Evolutionary conservation across 2,797 vertebrate species (phyloP).

Genomic region (Zenarchopterus dispar): DNA sequence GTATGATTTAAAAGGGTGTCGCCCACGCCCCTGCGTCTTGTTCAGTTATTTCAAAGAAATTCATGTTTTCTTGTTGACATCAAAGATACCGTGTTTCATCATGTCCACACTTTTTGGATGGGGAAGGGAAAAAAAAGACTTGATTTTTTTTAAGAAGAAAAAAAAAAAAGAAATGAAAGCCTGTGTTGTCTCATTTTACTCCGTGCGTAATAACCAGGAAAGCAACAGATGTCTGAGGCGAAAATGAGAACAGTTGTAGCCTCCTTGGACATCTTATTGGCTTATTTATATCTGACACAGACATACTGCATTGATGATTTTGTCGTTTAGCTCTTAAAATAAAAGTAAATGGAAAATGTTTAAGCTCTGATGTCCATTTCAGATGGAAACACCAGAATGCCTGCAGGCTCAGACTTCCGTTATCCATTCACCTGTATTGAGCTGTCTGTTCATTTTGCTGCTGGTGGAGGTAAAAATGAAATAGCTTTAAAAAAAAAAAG

Average conservation of each 20-base stretch:
- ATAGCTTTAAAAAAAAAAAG: background rate
- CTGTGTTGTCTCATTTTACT: background rate
- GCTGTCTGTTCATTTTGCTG: background rate
- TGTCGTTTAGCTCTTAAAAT: constrained; percentile 9
- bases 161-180: background rate
- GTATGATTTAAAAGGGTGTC: background rate
- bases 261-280: background rate
- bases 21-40: too few relatives aligned
- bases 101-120: too few relatives aligned
- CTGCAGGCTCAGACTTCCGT: background rate
- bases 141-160: background rate
- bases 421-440: constrained; percentile 46
- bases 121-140: too few relatives aligned
- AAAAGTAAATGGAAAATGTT: constrained; percentile 11
- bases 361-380: constrained; percentile 4
- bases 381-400: background rate
- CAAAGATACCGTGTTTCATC: too few relatives aligned
- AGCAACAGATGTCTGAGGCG: constrained; percentile 28
- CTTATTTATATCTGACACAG: too few relatives aligned
- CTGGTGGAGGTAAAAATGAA: background rate
- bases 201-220: background rate
- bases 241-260: constrained; percentile 7
- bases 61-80: too few relatives aligned
- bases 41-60: too few relatives aligned
- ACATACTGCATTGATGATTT: too few relatives aligned